Evolutionary conservation across 2,113 vertebrate species (phyloP).

Genomic region (Podarcis raffonei): DNA sequence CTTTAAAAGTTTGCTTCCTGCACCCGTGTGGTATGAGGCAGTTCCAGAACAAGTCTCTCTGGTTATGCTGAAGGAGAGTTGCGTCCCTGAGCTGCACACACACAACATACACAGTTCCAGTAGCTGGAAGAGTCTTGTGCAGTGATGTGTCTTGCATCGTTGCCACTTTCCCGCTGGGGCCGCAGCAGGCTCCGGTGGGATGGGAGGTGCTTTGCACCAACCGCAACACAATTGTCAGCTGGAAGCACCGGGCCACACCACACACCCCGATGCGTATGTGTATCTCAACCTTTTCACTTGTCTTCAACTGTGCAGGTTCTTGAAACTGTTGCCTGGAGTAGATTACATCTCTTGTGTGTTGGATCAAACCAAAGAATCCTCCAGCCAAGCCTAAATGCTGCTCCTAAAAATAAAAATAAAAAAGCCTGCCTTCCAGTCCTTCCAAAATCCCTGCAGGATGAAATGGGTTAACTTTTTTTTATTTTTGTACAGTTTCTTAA

Average conservation of each 20-base stretch:
- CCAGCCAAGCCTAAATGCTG: conserved; percentile 98
- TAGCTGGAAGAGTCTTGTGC: conserved; percentile 63
- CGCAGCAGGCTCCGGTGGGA: not conserved
- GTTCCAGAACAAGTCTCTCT: conserved; percentile 29
- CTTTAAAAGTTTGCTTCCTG: conserved; percentile 39
- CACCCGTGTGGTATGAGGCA: conserved; percentile 41
- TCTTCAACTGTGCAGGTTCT: conserved; percentile 75
- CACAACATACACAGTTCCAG: not conserved
- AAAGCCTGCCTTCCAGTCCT: conserved; percentile 94
- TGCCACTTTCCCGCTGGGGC: not conserved
- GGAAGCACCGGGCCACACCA: conserved; percentile 48
- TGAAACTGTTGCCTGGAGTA: conserved; percentile 79
- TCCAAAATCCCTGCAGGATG: conserved; percentile 91
- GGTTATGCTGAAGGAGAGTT: conserved; percentile 29
- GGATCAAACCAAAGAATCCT: conserved; percentile 99
- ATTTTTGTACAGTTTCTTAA: conserved; percentile 94
- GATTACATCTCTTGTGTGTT: conserved; percentile 88
- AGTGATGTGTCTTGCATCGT: conserved; percentile 25
- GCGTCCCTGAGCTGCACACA: not conserved
- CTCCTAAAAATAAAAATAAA: conserved; percentile 81
- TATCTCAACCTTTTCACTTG: conserved; percentile 70
- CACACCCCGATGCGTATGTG: conserved; percentile 71
- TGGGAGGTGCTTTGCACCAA: conserved; percentile 30
- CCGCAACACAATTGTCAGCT: not conserved
- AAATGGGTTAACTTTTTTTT: conserved; percentile 82